Evolutionary conservation across 1,140 invertebrate species (phyloP), one percentile per base, ranked within the genome.

Genomic region (Andricus grossulariae): DNA sequence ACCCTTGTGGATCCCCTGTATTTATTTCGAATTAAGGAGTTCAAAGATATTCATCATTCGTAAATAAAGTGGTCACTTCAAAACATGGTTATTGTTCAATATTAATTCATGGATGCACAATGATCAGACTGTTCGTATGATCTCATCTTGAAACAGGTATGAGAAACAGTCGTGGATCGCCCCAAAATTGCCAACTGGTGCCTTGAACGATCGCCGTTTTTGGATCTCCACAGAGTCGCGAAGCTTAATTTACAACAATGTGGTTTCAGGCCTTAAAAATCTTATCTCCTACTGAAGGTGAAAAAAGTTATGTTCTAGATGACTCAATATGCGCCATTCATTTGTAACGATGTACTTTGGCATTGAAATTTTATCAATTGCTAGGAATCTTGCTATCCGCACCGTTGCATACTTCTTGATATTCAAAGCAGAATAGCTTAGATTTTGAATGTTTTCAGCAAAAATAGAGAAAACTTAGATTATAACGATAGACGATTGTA

Each of bases 341-440:
- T 51, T 54, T 75, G 3, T 51, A 50, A 18, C 12, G 55, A 85
- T 86, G 84, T 85, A 89, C 87, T 88, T 89, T 90, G 88, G 87
- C 87, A 87, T 89, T 84, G 84, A 87, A 88, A 83, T 57, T 87
- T 83, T 85, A 87, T 87, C 83, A 79, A 84, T 85, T 79, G 75
- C 82, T 80, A 85, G 84, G 83, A 84, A 85, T 87, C 75, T 86
- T 84, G 81, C 76, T 82, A 79, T 85, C 84, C 76, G 77, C 79
- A 76, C 78, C 80, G 74, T 81, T 51, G 76, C 78, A 55, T 76
- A 84, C 75, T 82, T 77, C 75, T 84, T 72, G 77, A 77, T 83
- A 81, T 76, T 88, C 73, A 74, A 88, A 88, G 82, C 84, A 76
- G 78, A 87, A 80, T 83, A 85, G 82, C 76, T 82, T 55, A 82